Evolutionary conservation across 2,797 vertebrate species (phyloP).

Genomic region (Mycteria americana): DNA sequence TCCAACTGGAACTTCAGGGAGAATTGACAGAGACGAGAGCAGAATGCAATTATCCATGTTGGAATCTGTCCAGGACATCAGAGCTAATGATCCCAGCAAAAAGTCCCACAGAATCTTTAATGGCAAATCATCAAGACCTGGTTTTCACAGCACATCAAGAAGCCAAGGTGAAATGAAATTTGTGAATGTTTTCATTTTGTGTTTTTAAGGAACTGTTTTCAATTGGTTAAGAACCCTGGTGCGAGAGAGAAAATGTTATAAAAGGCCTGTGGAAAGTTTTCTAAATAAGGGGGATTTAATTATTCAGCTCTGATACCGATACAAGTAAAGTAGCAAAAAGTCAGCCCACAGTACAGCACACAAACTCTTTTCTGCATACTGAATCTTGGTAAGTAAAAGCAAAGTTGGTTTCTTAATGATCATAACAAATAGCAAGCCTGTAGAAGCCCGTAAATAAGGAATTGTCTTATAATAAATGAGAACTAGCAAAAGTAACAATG

Average conservation of each 20-base stretch:
- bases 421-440: background rate
- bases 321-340: background rate
- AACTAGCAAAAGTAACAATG: background rate
- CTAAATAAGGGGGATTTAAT: background rate
- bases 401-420: background rate
- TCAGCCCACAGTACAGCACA: background rate
- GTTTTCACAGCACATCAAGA: background rate
- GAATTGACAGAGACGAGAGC: background rate
- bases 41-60: conserved; percentile 17
- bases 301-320: background rate
- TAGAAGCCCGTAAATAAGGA: background rate
- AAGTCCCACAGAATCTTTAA: background rate
- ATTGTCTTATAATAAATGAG: background rate
- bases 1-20: conserved; percentile 4
- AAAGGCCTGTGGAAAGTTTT: background rate
- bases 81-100: background rate
- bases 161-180: background rate
- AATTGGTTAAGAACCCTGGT: background rate
- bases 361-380: background rate
- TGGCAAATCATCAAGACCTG: background rate
- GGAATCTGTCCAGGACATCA: conserved; percentile 23
- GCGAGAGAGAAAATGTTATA: background rate
- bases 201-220: background rate
- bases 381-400: background rate
- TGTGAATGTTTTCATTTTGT: background rate